phyloP scores from a whole-genome alignment of 1,140 invertebrate species.

The Drosophila pachea region DNA sequence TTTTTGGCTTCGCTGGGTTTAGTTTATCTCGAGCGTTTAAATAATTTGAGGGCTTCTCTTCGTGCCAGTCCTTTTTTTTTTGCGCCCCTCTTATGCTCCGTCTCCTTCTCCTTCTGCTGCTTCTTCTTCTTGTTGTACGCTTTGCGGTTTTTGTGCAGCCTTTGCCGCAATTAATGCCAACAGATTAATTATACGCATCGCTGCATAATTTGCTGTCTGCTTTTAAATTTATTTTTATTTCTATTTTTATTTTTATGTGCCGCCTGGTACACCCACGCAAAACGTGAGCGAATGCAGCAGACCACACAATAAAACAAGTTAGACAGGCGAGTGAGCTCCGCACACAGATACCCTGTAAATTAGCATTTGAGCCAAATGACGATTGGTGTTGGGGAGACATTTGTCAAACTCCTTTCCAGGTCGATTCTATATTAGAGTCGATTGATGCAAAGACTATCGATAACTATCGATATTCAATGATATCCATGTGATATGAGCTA shows the following conservation, averaged over 20 bases:
- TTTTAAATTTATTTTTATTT: constrained; percentile 59
- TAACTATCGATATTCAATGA: no score
- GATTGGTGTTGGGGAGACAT: no score
- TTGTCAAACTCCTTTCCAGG: no score
- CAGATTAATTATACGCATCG: constrained; percentile 76
- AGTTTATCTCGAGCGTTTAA: constrained; percentile 64
- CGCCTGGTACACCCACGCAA: constrained; percentile 7
- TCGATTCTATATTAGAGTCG: no score
- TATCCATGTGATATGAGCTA: no score
- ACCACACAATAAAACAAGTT: not conserved
- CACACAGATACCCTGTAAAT: not conserved
- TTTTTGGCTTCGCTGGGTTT: constrained; percentile 29
- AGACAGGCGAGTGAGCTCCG: not conserved
- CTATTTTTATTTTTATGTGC: constrained; percentile 37
- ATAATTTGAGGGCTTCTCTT: constrained; percentile 54
- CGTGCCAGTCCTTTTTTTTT: not conserved
- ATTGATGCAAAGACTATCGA: no score
- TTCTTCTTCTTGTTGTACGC: constrained; percentile 30
- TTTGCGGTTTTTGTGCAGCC: constrained; percentile 60
- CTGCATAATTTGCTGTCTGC: constrained; percentile 56
- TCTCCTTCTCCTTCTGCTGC: not conserved
- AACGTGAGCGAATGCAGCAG: constrained; percentile 26
- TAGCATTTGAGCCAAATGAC: no score
- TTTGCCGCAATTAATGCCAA: constrained; percentile 72
- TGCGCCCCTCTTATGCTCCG: not conserved